phyloP scores from a whole-genome alignment of 2,797 vertebrate species.

The Menidia menidia region DNA sequence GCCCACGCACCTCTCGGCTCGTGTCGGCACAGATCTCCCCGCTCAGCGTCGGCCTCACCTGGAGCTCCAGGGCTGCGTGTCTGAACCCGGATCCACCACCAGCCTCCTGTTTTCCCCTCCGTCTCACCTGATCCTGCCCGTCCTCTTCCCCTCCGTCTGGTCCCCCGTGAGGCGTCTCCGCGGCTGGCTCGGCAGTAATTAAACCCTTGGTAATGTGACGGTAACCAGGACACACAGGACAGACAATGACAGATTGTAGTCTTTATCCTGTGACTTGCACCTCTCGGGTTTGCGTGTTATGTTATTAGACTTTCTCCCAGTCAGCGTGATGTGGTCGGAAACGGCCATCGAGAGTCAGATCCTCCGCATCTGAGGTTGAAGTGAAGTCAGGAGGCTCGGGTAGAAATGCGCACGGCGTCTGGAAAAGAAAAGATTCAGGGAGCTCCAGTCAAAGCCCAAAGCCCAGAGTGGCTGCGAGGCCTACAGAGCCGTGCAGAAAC shows the following conservation, averaged over 20 bases:
- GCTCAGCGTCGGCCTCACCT: not conserved
- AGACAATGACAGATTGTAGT: slow-evolving; percentile 53
- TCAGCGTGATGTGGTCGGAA: slow-evolving; percentile 37
- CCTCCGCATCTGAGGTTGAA: not conserved
- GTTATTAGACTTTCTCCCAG: slow-evolving; percentile 30
- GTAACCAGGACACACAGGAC: slow-evolving; percentile 69
- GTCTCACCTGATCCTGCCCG: slow-evolving; percentile 46
- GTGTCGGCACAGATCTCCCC: slow-evolving; percentile 23
- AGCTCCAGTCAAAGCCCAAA: too few species aligned
- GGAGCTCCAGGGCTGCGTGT: slow-evolving; percentile 13
- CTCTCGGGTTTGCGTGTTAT: slow-evolving; percentile 16
- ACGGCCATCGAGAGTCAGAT: not conserved
- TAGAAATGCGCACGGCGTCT: too few species aligned
- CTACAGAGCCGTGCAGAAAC: too few species aligned
- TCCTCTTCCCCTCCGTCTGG: slow-evolving; percentile 30
- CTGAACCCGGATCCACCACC: slow-evolving; percentile 20
- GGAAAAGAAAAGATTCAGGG: too few species aligned
- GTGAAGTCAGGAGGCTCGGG: not conserved
- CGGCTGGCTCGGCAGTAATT: slow-evolving; percentile 75
- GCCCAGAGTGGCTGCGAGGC: too few species aligned
- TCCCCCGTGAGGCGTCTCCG: slow-evolving; percentile 52
- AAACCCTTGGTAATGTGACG: slow-evolving; percentile 72
- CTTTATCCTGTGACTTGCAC: slow-evolving; percentile 18
- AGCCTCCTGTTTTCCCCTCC: slow-evolving; percentile 16
- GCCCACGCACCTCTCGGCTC: slow-evolving; percentile 4